A percentile compares a stretch with the other conserved stretches of the same genome.
Conservation (phyloP, 2,113 vertebrate genomes). For the Pomatorhinus ruficollis region DNA sequence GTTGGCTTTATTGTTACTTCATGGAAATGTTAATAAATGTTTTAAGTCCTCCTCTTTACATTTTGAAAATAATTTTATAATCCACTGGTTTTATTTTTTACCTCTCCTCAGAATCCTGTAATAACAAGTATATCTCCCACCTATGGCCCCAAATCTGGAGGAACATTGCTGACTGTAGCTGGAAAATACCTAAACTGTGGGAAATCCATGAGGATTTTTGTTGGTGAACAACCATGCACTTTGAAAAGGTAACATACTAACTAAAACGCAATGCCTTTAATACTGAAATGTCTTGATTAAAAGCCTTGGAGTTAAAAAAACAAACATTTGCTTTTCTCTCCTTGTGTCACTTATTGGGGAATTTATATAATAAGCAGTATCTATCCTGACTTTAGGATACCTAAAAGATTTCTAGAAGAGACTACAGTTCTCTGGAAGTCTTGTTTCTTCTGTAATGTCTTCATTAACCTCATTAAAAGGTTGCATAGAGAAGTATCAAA, state of each 20-base stretch:
- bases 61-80: slow-evolving; percentile 3
- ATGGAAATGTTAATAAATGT: background rate
- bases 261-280: background rate
- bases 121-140: slow-evolving; percentile 88
- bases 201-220: slow-evolving; percentile 81
- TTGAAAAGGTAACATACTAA: slow-evolving; percentile 83
- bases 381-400: background rate
- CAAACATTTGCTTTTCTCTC: background rate
- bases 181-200: slow-evolving; percentile 88
- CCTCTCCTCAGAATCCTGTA: slow-evolving; percentile 79
- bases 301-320: background rate
- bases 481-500: background rate
- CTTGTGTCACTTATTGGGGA: background rate
- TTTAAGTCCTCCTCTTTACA: background rate
- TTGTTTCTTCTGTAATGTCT: background rate
- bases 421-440: background rate
- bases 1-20: background rate
- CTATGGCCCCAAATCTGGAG: slow-evolving; percentile 91
- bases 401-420: background rate
- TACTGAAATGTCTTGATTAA: background rate
- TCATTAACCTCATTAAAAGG: slow-evolving; percentile 1
- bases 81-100: slow-evolving; percentile 24
- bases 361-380: background rate
- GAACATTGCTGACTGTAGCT: slow-evolving; percentile 87
- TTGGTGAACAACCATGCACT: slow-evolving; percentile 84